Base-by-base conservation (phyloP, 2,888 invertebrate species). In the Pandemis corylana region DNA sequence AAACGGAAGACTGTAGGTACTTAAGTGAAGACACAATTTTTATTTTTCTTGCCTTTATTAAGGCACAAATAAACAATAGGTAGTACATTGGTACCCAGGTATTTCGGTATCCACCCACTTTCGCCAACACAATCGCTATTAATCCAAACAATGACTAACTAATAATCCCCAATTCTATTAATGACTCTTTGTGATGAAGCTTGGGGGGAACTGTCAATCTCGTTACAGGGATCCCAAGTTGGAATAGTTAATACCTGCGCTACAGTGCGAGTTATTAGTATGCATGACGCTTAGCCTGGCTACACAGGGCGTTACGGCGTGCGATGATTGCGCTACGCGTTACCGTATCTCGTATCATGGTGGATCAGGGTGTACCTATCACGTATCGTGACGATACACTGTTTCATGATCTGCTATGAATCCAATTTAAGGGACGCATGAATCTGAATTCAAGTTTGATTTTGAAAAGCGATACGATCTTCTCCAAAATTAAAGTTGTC, bases 301-400 rank as follows among this genome's bases (percentile, higher is more conserved):
- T 76, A 49, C 65, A 61, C 62, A 28, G 12, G 42, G 41, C 15
- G 66, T 56, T 80, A 77, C 80, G 80, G 78, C n/a, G 15, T n/a
- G 59, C 76, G 82, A 81, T 88, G 85, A 90, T 89, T 87, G 82
- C 79, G 79, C 87, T 84, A 83, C 80, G 80, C 76, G 80, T 82
- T 83, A 81, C 79, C 74, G 70, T 76, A 78, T 79, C 78, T 77
- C 79, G 56, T 56, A 59, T 59, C 28, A 28, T 28, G 28, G 59
- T 28, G 59, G 12, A 28, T 59, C 20, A n/a, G 56, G 56, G 56
- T 20, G 59, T 28, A 28, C 20, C 28, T 28, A 20, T 28, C 59
- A 7, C 28, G 56, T 15, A 4, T 7, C 15, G 20, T 56, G 56
- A 56, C 15, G 3, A 20, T 9, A 20, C 20, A 56, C n/a, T n/a